Conservation (phyloP, 2,888 invertebrate species). For the Caenorhabditis drosophilae region DNA sequence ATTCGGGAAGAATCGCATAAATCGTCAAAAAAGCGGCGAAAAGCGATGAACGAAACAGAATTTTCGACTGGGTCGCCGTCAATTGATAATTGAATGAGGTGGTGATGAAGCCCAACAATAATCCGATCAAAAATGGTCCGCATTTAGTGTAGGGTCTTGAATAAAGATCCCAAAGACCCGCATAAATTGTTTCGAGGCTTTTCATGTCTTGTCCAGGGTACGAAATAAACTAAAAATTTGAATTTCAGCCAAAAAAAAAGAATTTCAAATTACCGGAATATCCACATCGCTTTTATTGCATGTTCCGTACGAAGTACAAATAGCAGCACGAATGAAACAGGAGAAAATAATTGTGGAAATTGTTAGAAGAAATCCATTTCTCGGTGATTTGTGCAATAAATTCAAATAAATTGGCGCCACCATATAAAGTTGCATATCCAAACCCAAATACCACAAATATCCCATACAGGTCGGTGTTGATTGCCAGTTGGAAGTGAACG, state of each 20-base stretch:
- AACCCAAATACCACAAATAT: conserved; percentile 66
- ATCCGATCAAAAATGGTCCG: conserved; percentile 65
- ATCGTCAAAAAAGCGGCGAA: conserved; percentile 48
- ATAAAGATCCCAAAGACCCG: conserved; percentile 65
- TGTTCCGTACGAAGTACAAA: conserved; percentile 58
- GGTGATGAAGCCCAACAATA: conserved; percentile 58
- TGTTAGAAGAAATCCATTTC: conserved; percentile 19
- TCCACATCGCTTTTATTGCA: conserved; percentile 68
- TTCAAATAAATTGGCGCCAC: conserved; percentile 61
- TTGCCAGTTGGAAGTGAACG: conserved; percentile 62
- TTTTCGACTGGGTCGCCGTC: conserved; percentile 14
- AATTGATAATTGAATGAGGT: conserved; percentile 22
- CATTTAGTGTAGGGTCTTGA: conserved; percentile 65
- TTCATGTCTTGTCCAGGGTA: conserved; percentile 53
- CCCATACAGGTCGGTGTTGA: conserved; percentile 65
- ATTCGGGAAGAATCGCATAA: conserved; percentile 67
- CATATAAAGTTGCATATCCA: conserved; percentile 66
- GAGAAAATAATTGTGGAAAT: conserved; percentile 37
- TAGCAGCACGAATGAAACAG: conserved; percentile 50
- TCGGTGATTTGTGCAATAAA: conserved; percentile 45
- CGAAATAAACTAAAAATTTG: conserved; percentile 60
- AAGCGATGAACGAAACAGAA: conserved; percentile 32
- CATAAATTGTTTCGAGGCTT: conserved; percentile 50
- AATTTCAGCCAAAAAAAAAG: neutral
- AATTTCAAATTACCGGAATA: conserved; percentile 51